These are phyloP conservation scores for Heliconius hortense DNA, from an alignment of 2,888 invertebrate species.

Conservation along the genomic window DNA sequence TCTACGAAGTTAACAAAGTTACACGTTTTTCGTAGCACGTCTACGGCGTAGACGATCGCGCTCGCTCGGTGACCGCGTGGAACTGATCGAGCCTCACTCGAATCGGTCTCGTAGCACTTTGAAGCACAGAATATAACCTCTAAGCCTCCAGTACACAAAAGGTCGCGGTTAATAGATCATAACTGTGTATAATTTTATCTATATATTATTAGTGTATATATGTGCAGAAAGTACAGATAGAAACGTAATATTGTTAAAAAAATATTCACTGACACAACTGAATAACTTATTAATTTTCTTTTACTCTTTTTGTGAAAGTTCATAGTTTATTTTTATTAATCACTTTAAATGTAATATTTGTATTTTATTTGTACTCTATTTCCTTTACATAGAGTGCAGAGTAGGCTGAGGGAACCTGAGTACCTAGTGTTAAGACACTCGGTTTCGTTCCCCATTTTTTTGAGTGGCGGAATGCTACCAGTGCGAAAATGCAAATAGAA, in stretches of 20 bases:
- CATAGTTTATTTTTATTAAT: neutral
- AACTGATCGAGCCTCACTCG: conserved; percentile 54
- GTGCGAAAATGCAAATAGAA: no score
- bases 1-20: conserved; percentile 40
- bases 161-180: conserved; percentile 27
- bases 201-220: conserved; percentile 2
- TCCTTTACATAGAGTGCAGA: no score
- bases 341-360: neutral
- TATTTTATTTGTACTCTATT: no score
- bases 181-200: conserved; percentile 13
- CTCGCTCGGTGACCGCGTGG: conserved; percentile 63
- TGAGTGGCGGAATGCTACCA: no score
- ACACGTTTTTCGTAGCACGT: conserved; percentile 45
- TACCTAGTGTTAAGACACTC: no score
- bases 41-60: conserved; percentile 69
- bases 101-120: conserved; percentile 27
- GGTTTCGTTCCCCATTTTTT: no score
- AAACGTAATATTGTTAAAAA: neutral
- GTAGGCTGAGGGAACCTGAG: no score
- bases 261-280: neutral
- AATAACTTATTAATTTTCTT: neutral
- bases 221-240: neutral
- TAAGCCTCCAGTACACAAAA: conserved; percentile 27
- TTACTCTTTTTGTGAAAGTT: neutral
- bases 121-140: conserved; percentile 16